Conservation (phyloP, 2,113 vertebrate genomes). For the Phalacrocorax pelagicus region DNA sequence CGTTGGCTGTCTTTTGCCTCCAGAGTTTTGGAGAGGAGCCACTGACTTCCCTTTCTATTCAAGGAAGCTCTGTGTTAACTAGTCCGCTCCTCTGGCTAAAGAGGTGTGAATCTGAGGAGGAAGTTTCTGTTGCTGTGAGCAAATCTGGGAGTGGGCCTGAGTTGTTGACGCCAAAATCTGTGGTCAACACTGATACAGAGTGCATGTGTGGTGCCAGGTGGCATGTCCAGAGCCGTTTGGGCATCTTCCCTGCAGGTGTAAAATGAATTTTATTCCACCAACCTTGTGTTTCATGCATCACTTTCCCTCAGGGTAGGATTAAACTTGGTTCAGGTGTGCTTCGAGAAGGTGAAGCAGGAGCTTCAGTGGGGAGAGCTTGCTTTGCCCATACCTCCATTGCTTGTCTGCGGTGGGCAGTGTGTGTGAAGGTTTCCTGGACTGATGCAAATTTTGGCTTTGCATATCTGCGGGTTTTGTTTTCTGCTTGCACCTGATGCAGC, state of each 20-base stretch:
- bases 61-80: background rate
- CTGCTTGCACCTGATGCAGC: background rate
- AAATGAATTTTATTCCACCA: background rate
- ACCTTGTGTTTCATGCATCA: background rate
- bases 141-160: background rate
- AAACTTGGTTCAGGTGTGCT: background rate
- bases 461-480: background rate
- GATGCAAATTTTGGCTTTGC: background rate
- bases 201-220: background rate
- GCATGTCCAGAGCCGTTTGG: background rate
- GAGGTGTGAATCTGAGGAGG: background rate
- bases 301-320: background rate
- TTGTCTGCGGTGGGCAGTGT: background rate
- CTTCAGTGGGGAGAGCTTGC: background rate
- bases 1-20: background rate
- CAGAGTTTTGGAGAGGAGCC: background rate
- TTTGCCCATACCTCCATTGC: background rate
- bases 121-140: background rate
- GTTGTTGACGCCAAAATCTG: background rate
- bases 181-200: background rate
- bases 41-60: background rate
- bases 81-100: background rate
- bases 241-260: background rate
- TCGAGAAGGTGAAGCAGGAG: background rate
- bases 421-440: background rate